Conservation (phyloP, 2,113 vertebrate species). For the Boleophthalmus pectinirostris region DNA sequence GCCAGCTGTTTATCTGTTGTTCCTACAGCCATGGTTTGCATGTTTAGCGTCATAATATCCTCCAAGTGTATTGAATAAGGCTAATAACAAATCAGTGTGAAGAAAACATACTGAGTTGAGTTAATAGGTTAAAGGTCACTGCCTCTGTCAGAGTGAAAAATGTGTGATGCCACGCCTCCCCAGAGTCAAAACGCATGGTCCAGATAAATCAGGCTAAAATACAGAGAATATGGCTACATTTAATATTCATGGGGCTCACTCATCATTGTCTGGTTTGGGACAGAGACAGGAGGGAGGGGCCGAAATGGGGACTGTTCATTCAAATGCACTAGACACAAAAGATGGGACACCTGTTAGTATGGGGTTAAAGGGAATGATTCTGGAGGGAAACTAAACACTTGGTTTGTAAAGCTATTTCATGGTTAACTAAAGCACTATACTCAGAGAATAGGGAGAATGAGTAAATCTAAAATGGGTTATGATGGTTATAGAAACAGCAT, state of each 20-base stretch:
- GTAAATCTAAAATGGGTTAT: not conserved
- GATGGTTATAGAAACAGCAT: not conserved
- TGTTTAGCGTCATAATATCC: slow-evolving; percentile 8
- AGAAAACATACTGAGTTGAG: slow-evolving; percentile 36
- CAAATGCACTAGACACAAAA: slow-evolving; percentile 33
- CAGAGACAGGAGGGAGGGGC: not conserved
- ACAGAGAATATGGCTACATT: slow-evolving; percentile 22
- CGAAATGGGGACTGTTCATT: slow-evolving; percentile 1
- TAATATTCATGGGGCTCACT: slow-evolving; percentile 40
- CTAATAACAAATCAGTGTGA: slow-evolving; percentile 22
- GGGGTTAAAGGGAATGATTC: slow-evolving; percentile 7
- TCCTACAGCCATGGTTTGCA: not conserved
- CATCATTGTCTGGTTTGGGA: slow-evolving; percentile 32
- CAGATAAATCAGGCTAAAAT: slow-evolving; percentile 10
- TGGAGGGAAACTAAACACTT: not conserved
- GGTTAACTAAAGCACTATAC: not conserved
- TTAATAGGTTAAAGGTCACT: slow-evolving; percentile 40
- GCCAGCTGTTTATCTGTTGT: not conserved
- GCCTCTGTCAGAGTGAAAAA: slow-evolving; percentile 20
- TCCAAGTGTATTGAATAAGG: not conserved
- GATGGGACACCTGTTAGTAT: slow-evolving; percentile 24
- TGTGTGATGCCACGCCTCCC: slow-evolving; percentile 9
- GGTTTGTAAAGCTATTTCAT: slow-evolving; percentile 7
- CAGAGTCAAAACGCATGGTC: not conserved
- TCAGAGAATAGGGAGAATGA: not conserved